Evolutionary conservation across 2,113 vertebrate genomes (phyloP).

Genomic region (Nannospalax galili): DNA sequence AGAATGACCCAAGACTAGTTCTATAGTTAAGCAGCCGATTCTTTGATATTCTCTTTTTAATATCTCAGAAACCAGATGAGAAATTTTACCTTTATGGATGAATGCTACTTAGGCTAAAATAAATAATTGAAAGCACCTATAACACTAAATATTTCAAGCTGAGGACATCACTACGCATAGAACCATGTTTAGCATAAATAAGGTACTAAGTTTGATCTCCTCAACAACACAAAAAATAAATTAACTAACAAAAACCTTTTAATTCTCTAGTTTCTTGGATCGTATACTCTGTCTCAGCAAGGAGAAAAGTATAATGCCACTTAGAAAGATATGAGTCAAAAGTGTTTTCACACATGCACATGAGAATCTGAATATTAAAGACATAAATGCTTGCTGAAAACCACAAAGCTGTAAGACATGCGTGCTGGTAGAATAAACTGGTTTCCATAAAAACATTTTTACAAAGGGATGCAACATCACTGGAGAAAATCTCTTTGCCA

Average conservation of each 20-base stretch:
- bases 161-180: background rate
- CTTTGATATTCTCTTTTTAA: background rate
- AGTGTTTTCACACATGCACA: constrained; percentile 36
- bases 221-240: background rate
- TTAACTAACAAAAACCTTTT: background rate
- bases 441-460: background rate
- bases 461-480: background rate
- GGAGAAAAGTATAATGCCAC: background rate
- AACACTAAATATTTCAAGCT: background rate
- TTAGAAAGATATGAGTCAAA: background rate
- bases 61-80: background rate
- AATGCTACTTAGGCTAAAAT: background rate
- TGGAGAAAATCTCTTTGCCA: constrained; percentile 51
- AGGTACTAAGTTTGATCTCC: background rate
- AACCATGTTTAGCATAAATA: background rate
- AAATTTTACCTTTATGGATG: background rate
- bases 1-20: background rate
- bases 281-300: background rate
- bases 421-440: background rate
- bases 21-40: background rate
- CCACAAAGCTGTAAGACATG: background rate
- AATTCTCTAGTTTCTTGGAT: background rate
- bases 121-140: background rate
- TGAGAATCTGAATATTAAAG: background rate
- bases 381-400: background rate